Conservation (phyloP, 2,888 invertebrate genomes). For the Prosapia bicincta region DNA sequence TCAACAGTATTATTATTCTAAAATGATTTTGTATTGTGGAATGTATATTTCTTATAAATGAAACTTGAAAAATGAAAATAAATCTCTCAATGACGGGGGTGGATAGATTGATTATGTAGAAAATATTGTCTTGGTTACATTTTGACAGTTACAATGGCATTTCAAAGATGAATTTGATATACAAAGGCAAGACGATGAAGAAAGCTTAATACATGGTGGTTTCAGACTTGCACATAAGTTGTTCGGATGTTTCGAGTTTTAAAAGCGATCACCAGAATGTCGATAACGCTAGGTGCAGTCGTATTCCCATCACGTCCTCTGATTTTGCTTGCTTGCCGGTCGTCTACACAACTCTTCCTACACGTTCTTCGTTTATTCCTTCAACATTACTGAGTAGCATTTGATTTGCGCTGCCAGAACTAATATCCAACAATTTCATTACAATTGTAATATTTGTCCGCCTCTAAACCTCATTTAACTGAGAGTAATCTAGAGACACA, state of each 20-base stretch:
- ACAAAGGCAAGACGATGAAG: not conserved
- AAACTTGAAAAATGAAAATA: too few species aligned
- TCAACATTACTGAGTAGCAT: not conserved
- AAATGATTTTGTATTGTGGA: too few species aligned
- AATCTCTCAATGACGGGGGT: too few species aligned
- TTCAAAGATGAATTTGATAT: not conserved
- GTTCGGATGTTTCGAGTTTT: not conserved
- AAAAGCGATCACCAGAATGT: constrained; percentile 2
- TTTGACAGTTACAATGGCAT: too few species aligned
- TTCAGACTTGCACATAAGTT: not conserved
- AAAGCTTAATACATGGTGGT: not conserved
- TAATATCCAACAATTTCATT: not conserved
- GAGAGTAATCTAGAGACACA: too few species aligned
- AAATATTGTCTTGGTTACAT: too few species aligned
- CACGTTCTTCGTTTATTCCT: not conserved
- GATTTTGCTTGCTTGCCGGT: not conserved
- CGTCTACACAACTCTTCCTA: not conserved
- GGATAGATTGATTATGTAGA: too few species aligned
- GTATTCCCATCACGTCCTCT: not conserved
- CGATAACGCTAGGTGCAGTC: not conserved
- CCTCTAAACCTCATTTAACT: too few species aligned
- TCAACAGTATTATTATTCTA: too few species aligned
- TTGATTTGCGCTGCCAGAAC: not conserved
- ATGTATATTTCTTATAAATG: too few species aligned
- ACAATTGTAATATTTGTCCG: too few species aligned